phyloP scores from a whole-genome alignment of 2,113 vertebrate genomes.

The Nothocercus nigrocapillus region DNA sequence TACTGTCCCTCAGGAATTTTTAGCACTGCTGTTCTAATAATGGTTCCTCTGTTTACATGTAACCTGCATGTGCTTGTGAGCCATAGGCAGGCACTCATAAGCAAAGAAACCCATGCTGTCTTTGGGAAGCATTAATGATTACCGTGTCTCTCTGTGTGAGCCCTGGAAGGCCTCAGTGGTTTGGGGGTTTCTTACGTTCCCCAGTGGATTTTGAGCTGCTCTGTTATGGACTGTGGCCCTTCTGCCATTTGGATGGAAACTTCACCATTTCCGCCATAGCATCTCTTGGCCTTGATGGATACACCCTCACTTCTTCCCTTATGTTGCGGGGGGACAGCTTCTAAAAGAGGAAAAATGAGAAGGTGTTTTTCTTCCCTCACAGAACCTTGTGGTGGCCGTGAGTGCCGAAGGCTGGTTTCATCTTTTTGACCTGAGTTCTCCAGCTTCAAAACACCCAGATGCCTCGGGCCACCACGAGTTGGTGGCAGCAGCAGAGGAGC shows the following conservation, averaged over 20 bases:
- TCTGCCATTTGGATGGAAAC: not conserved
- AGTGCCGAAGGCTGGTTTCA: conserved; percentile 98
- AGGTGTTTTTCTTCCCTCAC: not conserved
- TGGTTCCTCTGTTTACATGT: not conserved
- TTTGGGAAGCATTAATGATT: not conserved
- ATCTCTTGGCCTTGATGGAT: not conserved
- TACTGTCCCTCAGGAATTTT: not conserved
- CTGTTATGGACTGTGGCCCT: not conserved
- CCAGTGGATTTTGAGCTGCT: not conserved
- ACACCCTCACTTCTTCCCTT: not conserved
- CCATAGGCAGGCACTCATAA: not conserved
- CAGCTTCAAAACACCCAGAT: conserved; percentile 78
- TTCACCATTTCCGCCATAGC: not conserved
- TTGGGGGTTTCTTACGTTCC: not conserved
- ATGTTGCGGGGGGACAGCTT: not conserved
- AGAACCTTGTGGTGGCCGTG: conserved; percentile 94
- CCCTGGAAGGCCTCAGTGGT: not conserved
- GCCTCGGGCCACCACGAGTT: conserved; percentile 85
- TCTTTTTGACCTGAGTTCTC: conserved; percentile 89
- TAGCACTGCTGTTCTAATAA: not conserved
- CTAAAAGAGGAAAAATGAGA: not conserved
- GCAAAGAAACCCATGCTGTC: not conserved
- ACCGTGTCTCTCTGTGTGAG: not conserved
- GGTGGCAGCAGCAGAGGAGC: conserved; percentile 81
- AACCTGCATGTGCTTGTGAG: not conserved